Conservation (phyloP, 2,113 vertebrate genomes). For the Nothobranchius kuhntae region DNA sequence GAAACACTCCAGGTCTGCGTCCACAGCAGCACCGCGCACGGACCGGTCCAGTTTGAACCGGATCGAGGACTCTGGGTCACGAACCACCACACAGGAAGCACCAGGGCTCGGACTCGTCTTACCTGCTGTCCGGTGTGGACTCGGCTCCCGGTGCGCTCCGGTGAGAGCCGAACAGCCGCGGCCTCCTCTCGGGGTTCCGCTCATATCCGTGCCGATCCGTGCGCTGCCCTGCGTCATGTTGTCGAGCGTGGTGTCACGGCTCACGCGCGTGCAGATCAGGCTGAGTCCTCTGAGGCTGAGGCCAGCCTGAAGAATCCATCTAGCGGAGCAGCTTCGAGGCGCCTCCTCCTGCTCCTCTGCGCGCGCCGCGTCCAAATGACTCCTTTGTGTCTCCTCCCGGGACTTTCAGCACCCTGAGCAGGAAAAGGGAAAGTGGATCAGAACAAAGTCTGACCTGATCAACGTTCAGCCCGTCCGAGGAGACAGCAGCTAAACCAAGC, state of each 20-base stretch:
- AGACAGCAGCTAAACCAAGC: too few species aligned
- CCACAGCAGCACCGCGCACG: neutral
- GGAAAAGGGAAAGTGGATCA: slow-evolving; percentile 23
- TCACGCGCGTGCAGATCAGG: slow-evolving; percentile 44
- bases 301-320: slow-evolving; percentile 65
- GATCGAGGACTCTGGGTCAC: neutral
- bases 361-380: slow-evolving; percentile 16
- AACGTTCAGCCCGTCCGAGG: too few species aligned
- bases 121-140: slow-evolving; percentile 52
- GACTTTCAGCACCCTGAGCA: slow-evolving; percentile 45
- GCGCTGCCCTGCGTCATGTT: slow-evolving; percentile 52
- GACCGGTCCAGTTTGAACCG: neutral
- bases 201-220: slow-evolving; percentile 56
- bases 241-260: slow-evolving; percentile 56
- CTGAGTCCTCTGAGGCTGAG: slow-evolving; percentile 56
- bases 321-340: neutral
- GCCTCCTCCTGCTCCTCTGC: slow-evolving; percentile 62
- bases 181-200: slow-evolving; percentile 34
- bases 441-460: too few species aligned
- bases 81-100: neutral
- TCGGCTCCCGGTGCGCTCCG: slow-evolving; percentile 45
- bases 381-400: neutral
- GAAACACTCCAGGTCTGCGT: too few species aligned
- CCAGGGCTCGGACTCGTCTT: slow-evolving; percentile 25
- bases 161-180: neutral